A percentile compares a stretch with the other conserved stretches of the same genome.
These are phyloP conservation scores for Chaetogeoica ovagalla DNA, from an alignment of 2,888 invertebrate genomes.

Conservation along the genomic window DNA sequence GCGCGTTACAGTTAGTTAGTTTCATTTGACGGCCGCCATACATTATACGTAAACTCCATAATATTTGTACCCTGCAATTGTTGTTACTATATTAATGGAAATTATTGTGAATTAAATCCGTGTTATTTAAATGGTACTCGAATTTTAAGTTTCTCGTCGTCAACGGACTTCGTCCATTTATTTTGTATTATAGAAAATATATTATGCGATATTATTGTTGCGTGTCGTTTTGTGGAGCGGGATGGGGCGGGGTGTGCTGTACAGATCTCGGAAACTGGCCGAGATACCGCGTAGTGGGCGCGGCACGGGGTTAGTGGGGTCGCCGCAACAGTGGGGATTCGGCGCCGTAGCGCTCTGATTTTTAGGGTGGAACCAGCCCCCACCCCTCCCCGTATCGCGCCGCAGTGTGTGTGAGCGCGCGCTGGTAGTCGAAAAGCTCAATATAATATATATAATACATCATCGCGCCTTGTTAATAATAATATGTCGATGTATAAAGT, in stretches of 20 bases:
- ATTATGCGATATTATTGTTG: background rate
- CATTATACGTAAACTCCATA: background rate
- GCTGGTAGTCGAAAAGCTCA: conserved; percentile 38
- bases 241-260: background rate
- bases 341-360: conserved; percentile 45
- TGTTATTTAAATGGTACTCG: conserved; percentile 19
- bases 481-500: conserved; percentile 22
- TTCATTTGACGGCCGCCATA: no score
- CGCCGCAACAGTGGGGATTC: conserved; percentile 39
- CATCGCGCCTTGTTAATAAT: conserved; percentile 26
- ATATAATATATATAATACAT: conserved; percentile 17
- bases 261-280: no score
- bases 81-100: background rate
- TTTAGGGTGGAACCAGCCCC: conserved; percentile 53
- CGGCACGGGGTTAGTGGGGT: background rate
- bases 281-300: background rate
- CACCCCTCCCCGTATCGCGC: background rate
- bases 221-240: background rate
- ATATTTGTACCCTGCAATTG: background rate
- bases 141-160: conserved; percentile 7
- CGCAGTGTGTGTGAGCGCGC: conserved; percentile 13
- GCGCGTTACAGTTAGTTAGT: no score
- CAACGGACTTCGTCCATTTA: background rate
- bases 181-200: no score
- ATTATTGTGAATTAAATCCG: background rate